phyloP scores from a whole-genome alignment of 2,113 vertebrate species.

The Sminthopsis crassicaudata region DNA sequence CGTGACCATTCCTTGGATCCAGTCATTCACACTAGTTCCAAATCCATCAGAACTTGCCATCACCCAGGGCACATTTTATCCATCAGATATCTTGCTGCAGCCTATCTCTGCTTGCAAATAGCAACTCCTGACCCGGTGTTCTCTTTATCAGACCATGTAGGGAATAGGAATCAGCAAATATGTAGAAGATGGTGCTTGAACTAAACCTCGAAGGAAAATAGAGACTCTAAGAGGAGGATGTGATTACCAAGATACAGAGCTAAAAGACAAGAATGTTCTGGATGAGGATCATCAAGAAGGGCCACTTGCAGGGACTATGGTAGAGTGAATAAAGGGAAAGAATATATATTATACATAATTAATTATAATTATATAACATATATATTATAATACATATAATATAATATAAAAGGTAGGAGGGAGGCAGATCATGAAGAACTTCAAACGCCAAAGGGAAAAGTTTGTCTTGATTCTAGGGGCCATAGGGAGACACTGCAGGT shows the following conservation, averaged over 20 bases:
- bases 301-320: background rate
- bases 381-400: too few relatives aligned
- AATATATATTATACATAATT: background rate
- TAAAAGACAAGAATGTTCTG: background rate
- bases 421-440: background rate
- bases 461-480: background rate
- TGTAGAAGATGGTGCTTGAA: background rate
- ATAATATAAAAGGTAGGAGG: background rate
- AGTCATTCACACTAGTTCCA: background rate
- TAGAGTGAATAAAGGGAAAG: background rate
- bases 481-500: background rate
- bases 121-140: background rate
- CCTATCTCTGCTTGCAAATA: background rate
- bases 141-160: background rate
- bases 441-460: background rate
- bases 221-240: background rate
- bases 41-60: background rate
- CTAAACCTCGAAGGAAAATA: background rate
- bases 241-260: background rate
- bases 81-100: background rate
- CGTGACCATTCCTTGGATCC: background rate
- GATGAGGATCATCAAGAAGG: background rate
- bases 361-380: too few relatives aligned
- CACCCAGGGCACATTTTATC: background rate
- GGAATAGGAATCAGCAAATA: background rate